Base-by-base conservation (phyloP, 2,113 vertebrate species). In the Centropristis striata region DNA sequence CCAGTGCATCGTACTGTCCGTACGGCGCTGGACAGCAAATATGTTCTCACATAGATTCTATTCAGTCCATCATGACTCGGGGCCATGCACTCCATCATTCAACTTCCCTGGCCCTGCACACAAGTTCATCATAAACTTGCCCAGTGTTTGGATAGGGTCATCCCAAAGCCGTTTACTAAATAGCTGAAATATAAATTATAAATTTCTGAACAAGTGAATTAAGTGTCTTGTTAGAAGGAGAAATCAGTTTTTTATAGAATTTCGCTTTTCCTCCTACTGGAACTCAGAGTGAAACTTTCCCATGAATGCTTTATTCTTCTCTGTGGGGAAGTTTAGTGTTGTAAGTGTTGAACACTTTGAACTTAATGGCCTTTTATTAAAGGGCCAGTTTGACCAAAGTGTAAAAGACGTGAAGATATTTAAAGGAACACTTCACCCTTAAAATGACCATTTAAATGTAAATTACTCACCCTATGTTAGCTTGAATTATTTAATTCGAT, bases 91-190 rank as follows among this genome's bases (percentile, higher is more conserved):
- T 64, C 57, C 71, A 74, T 86, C 81, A 79, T 65, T 88, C 75
- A 88, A 37, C 77, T 80, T 82, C 32, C 54, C 14, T 47, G 18
- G 32, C 65, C 57, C 39, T 49, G 58, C 42, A 57, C 28, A 53
- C 20, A 78, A 71, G 83, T 32, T 71, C 84, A 79, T 75, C n/a
- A 61, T 75, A 76, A 81, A 85, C 47, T 78, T 80, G 46, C 18
- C 37, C 25, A 59, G 28, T 72, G 74, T 86, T 91, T 81, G 21
- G 64, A 86, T 25, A 75, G 58, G 61, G 60, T 84, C 69, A 69
- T 32, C 18, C 37, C 53, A 60, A 57, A 75, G 55, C 53, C 60
- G 21, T 69, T 71, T 42, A 20, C 47, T 72, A 49, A 74, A 64
- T 23, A 44, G 53, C 61, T 61, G 21, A 80, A 67, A 59, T 32